Conservation (phyloP, 2,113 vertebrate species). For the Promerops cafer region DNA sequence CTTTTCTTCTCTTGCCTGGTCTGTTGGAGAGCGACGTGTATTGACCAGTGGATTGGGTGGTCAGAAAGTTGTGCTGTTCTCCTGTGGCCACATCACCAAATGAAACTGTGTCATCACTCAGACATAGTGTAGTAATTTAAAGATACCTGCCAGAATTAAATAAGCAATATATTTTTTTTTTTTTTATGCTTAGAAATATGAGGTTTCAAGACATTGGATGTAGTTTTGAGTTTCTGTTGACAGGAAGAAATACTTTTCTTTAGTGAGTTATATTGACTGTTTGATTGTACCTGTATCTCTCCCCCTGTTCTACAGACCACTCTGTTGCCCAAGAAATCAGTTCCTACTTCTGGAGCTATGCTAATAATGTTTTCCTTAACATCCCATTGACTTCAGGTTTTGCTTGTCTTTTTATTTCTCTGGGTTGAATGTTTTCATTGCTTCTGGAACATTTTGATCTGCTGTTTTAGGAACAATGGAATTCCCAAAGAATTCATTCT, state of each 20-base stretch:
- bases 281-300: neutral
- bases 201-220: neutral
- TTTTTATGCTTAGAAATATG: neutral
- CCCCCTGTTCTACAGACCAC: neutral
- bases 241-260: neutral
- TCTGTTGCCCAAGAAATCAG: neutral
- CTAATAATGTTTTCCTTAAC: neutral
- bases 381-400: neutral
- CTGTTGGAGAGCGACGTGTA: rapidly evolving
- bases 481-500: neutral
- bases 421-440: neutral
- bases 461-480: neutral
- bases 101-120: neutral
- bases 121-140: neutral
- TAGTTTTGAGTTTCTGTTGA: neutral
- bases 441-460: neutral
- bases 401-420: neutral
- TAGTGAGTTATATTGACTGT: neutral
- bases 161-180: neutral
- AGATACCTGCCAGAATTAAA: neutral
- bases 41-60: neutral
- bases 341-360: neutral
- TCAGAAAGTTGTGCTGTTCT: neutral
- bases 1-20: neutral
- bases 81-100: neutral